These are phyloP conservation scores for Boloria euphrosyne DNA, from an alignment of 2,888 invertebrate genomes.

Conservation along the genomic window DNA sequence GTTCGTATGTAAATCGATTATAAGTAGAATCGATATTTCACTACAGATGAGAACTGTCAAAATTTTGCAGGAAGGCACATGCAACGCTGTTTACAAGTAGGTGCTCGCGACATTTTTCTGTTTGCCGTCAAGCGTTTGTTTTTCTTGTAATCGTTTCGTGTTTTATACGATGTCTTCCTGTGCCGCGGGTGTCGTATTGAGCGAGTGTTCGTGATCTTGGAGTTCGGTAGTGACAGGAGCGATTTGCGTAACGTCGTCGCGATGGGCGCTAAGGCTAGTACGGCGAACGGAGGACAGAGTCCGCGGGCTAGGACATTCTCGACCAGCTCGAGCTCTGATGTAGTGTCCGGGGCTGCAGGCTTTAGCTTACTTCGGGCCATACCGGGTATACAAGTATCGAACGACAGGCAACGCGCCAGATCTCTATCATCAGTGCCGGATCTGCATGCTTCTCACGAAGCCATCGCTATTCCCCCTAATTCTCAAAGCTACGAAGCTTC, in stretches of 20 bases:
- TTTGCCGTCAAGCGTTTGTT: conserved; percentile 64
- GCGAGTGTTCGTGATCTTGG: conserved; percentile 72
- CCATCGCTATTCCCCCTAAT: conserved; percentile 84
- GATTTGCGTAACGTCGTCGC: conserved; percentile 73
- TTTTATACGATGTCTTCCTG: conserved; percentile 77
- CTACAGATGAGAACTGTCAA: conserved; percentile 66
- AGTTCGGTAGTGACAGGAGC: conserved; percentile 64
- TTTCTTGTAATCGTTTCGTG: conserved; percentile 53
- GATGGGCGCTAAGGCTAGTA: conserved; percentile 94
- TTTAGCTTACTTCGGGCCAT: conserved; percentile 87
- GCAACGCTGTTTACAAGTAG: conserved; percentile 79
- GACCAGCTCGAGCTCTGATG: conserved; percentile 86
- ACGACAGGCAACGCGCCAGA: conserved; percentile 91
- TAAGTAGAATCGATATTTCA: conserved; percentile 35
- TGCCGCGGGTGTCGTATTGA: conserved; percentile 68
- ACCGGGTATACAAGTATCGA: conserved; percentile 87
- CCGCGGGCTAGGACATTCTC: conserved; percentile 89
- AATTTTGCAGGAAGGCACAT: conserved; percentile 79
- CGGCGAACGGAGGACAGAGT: conserved; percentile 89
- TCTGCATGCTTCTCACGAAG: conserved; percentile 83
- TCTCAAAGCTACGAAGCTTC: conserved; percentile 84
- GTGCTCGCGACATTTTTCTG: conserved; percentile 59
- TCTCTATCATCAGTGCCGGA: conserved; percentile 93
- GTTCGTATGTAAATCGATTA: conserved; percentile 33
- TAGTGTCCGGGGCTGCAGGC: conserved; percentile 82